Percentiles rank a stretch among this genome's conserved stretches.
Conservation (phyloP, 2,797 vertebrate species). For the Alosa sapidissima region DNA sequence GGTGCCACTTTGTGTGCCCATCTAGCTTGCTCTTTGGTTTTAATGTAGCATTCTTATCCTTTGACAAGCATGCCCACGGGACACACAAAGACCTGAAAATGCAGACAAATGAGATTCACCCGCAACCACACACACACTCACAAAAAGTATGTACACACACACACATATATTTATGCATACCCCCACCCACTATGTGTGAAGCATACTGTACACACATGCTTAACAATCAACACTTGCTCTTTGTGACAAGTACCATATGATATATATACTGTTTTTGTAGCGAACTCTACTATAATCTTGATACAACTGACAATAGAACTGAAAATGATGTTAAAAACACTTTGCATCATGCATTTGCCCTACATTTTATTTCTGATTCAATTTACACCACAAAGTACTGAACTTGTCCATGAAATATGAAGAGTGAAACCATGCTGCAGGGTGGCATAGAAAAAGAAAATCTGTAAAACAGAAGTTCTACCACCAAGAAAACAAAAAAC, state of each 20-base stretch:
- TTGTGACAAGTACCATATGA: not conserved
- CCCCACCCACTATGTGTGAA: not conserved
- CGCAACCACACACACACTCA: not conserved
- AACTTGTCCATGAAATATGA: not conserved
- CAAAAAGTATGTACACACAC: not conserved
- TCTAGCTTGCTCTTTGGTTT: conserved; percentile 17
- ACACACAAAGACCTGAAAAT: not conserved
- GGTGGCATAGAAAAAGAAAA: not conserved
- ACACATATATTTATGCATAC: not conserved
- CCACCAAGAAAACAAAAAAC: conserved; percentile 22
- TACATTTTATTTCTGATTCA: not conserved
- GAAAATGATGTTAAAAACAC: not conserved
- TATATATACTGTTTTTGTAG: not conserved
- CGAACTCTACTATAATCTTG: not conserved
- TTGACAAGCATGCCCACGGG: conserved; percentile 13
- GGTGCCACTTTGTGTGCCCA: conserved; percentile 21
- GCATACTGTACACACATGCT: not conserved
- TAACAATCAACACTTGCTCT: not conserved
- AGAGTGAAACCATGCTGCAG: not conserved
- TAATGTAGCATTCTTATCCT: not conserved
- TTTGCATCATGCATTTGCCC: conserved; percentile 2
- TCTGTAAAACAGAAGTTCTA: not conserved
- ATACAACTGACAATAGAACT: not conserved
- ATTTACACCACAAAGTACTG: not conserved
- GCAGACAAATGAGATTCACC: not conserved